A percentile compares a stretch with the other conserved stretches of the same genome.
These are phyloP conservation scores for Drosophila melanosoma DNA, from an alignment of 2,888 invertebrate genomes.

Conservation along the genomic window DNA sequence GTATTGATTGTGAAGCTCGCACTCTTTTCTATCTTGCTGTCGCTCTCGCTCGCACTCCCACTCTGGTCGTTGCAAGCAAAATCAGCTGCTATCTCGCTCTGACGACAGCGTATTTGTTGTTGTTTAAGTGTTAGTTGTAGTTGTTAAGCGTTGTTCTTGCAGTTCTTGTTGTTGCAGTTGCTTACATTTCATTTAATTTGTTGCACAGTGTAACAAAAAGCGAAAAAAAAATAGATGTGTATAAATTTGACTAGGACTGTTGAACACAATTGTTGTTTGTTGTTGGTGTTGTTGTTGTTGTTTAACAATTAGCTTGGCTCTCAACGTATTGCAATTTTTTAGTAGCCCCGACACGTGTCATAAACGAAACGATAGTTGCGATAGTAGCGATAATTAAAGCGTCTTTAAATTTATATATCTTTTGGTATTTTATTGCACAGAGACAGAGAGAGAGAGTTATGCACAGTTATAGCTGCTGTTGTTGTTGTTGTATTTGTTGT, in stretches of 20 bases:
- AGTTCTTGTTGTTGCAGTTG: constrained; percentile 23
- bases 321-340: constrained; percentile 39
- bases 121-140: constrained; percentile 15
- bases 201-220: constrained; percentile 44
- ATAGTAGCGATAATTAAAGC: constrained; percentile 28
- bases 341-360: constrained; percentile 39
- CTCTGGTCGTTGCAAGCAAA: constrained; percentile 24
- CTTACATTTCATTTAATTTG: constrained; percentile 5
- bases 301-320: constrained; percentile 16
- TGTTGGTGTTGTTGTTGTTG: constrained; percentile 20
- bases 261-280: constrained; percentile 46
- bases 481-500: constrained; percentile 17
- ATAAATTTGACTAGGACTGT: constrained; percentile 45
- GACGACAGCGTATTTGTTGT: constrained; percentile 18
- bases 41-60: constrained; percentile 22
- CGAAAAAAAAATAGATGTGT: constrained; percentile 27
- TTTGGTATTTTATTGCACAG: constrained; percentile 47
- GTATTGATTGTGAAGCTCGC: constrained; percentile 66
- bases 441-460: constrained; percentile 48
- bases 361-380: constrained; percentile 45
- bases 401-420: constrained; percentile 18
- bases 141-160: constrained; percentile 9
- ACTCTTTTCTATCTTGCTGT: constrained; percentile 21
- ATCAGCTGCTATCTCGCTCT: constrained; percentile 47
- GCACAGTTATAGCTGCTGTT: constrained; percentile 46